Conservation (phyloP, 2,888 invertebrate genomes). For the Synanthedon myopaeformis region DNA sequence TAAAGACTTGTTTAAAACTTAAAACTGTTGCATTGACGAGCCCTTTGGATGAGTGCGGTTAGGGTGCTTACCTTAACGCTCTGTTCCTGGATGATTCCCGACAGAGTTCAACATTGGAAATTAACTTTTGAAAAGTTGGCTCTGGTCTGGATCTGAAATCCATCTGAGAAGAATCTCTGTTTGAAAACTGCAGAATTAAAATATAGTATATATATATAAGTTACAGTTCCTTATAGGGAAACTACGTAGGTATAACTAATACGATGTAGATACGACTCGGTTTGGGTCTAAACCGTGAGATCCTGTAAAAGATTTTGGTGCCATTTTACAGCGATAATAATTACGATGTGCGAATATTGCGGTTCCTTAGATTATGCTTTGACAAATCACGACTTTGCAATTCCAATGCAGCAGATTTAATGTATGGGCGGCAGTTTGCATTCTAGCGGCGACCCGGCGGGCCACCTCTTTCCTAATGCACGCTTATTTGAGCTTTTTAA, state of each 20-base stretch:
- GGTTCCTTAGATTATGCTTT: constrained; percentile 69
- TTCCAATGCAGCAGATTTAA: constrained; percentile 69
- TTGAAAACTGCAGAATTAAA: no score
- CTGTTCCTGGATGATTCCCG: no score
- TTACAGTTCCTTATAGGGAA: not conserved
- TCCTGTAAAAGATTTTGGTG: constrained; percentile 52
- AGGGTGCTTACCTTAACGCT: no score
- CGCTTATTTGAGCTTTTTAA: constrained; percentile 71
- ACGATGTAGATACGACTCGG: not conserved
- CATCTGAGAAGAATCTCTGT: no score
- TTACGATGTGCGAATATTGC: constrained; percentile 70
- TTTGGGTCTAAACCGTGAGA: constrained; percentile 32
- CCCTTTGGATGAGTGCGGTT: no score
- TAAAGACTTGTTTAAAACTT: no score
- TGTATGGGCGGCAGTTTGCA: constrained; percentile 71
- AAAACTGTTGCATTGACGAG: no score
- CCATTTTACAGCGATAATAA: constrained; percentile 67
- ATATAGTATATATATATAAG: not conserved
- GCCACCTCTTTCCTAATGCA: constrained; percentile 71
- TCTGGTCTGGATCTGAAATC: no score
- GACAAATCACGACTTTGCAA: constrained; percentile 72
- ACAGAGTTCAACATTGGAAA: no score
- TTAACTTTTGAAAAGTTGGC: no score
- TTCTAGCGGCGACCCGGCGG: constrained; percentile 66
- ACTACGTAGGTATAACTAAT: not conserved